Base-by-base conservation (phyloP, 2,888 invertebrate species). In the Cryptophagus acutangulus region DNA sequence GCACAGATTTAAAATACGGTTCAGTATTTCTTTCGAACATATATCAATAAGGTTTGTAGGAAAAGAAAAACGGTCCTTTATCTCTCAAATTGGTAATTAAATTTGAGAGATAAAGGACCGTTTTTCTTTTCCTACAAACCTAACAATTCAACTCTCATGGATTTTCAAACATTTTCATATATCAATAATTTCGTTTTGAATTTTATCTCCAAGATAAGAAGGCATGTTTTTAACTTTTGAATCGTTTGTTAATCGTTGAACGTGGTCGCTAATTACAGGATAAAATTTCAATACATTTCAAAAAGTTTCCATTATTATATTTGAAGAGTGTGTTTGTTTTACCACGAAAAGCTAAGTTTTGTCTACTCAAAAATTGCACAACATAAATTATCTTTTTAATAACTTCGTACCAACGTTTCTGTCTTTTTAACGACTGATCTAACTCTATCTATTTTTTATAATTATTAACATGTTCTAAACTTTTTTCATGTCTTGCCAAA, bases 101-200 rank as follows among this genome's bases (percentile, higher is more conserved):
- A n/a, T n/a, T n/a, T n/a, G n/a, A n/a, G n/a, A n/a, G n/a, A n/a
- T n/a, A n/a, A n/a, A n/a, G n/a, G n/a, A n/a, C n/a, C n/a, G n/a
- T n/a, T n/a, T n/a, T n/a, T n/a, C n/a, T n/a, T n/a, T n/a, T n/a
- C n/a, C n/a, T n/a, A n/a, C n/a, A n/a, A n/a, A n/a, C n/a, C n/a
- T n/a, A n/a, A n/a, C n/a, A n/a, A n/a, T n/a, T n/a, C n/a, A n/a
- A n/a, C n/a, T n/a, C n/a, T n/a, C n/a, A n/a, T n/a, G n/a, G n/a
- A n/a, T n/a, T n/a, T n/a, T n/a, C n/a, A n/a, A n/a, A n/a, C n/a
- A n/a, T n/a, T n/a, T n/a, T n/a, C n/a, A n/a, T n/a, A n/a, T n/a
- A n/a, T 38, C 18, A 40, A 49, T 49, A 20, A 51, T 45, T 51
- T 46, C 47, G 41, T 50, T 49, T 44, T 46, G 44, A 31, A 48